Base-by-base conservation (phyloP, 2,797 vertebrate species). In the Tauraco hartlaubi region DNA sequence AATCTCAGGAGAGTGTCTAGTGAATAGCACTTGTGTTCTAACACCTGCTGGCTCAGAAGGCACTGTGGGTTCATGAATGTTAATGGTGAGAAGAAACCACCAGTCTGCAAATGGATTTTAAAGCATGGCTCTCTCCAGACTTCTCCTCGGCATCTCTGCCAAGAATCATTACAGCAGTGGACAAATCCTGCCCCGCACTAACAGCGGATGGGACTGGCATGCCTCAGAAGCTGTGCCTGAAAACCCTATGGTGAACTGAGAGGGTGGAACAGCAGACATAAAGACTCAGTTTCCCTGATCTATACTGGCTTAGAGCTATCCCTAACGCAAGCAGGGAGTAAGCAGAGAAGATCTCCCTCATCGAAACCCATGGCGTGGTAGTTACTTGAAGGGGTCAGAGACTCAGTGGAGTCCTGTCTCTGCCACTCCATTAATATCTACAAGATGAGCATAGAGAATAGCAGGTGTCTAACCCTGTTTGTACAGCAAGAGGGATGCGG, bases 341-440 rank as follows among this genome's bases (percentile, higher is more conserved):
- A 71, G 49, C 14, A 62, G 46, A 54, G 18, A 54, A 48, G 8
- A 9, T 43, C 8, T 44, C 54, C 49, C 21, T 37, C 56, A 56
- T 0, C 0, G 3, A 46, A 6, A 56, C 2, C 13, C 11, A 26
- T 5, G 7, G 31, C 0, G 0, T 7, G 9, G 31, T 7, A 63
- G 44, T 6, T 82, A 48, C 51, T n/a, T 51, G 35, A 77, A 63
- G 20, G 31, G 1, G 1, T 20, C 49, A 61, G 49, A 88, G 21
- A 56, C 25, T 58, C 35, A 52, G n/a, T 1, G 4, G 21, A 55
- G 18, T 44, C 61, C 44, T 33, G 20, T 22, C 58, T 43, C 37
- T 35, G 19, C 20, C 39, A 25, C 62, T 68, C 52, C 12, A 4
- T 41, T 37, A 63, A 33, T 15, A 88, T 1, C 58, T 52, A 18